Base-by-base conservation (phyloP, 2,888 invertebrate genomes). In the Eupsilia transversa region DNA sequence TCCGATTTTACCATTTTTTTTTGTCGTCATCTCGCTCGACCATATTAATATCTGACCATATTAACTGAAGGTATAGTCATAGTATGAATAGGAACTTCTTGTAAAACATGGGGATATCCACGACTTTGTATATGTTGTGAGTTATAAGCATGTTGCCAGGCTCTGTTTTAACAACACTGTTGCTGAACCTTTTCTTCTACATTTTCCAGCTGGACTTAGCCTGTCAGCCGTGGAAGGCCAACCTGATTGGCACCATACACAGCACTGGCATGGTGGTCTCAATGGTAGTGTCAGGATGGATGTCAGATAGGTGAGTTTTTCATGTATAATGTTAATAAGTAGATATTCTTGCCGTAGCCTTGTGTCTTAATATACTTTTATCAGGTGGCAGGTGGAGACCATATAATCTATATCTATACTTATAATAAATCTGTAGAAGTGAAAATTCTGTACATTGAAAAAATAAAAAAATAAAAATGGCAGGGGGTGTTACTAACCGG, bases 191-290 rank as follows among this genome's bases (percentile, higher is more conserved):
- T 35, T 41, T 23, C 27, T n/a, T 60, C 27, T 0, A 46, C 1
- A 43, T 77, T 54, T 90, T 90, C 2, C 89, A 95, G 95, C 73
- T 95, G 41, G 87, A 94, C 80, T 85, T 95, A 54, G 95, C 93
- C 0, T 95, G 95, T 60, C 90, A 93, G 46, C 94, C 94, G 3
- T 94, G 93, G 94, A 92, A 90, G 68, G 86, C 89, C 0, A 94
- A 92, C 71, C 86, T 94, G 46, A 91, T 95, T 5, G 95, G 95
- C 7, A 94, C 95, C 0, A 81, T 94, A 6, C 95, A 95, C 84
- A 93, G 88, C 70, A 82, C 92, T 0, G 95, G 95, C 0, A 92
- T 93, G 91, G 87, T 94, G 57, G 23, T 93, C 0, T 92, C 94
- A 0, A 94, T 94, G 94, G n/a, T 93, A 6, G 30, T 92, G 0